Evolutionary conservation across 2,888 invertebrate species (phyloP), one percentile per base, ranked within the genome.

Genomic region (Drosophila cognata): DNA sequence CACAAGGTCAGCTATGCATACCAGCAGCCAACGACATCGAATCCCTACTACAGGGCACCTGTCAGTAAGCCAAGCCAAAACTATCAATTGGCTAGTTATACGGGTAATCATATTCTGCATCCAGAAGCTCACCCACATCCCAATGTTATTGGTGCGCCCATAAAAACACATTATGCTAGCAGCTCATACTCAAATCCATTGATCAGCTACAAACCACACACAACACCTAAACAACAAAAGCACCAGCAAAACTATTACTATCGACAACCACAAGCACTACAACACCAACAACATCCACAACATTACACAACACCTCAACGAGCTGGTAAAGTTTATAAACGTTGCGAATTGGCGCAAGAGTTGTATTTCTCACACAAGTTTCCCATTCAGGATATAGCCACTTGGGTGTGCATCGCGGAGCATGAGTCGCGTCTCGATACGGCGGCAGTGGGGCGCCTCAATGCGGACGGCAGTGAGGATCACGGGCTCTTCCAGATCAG

Each of bases 401-500:
- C 94, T 21, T 95, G 96, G 96, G 95, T 96, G 53, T 96, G 96
- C 93, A 95, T 96, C 84, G 96, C 96, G 18, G 94, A 94, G 85
- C 95, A 96, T 93, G 96, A 96, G 92, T 96, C 96, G 1, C 94
- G 94, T 25, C 95, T 94, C 91, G 95, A 96, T 88, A 96, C 96
- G 8, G 94, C 95, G 11, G 95, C 96, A 2, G 92, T 94, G 57
- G 95, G 95, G 18, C 88, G 92, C 1, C 74, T 90, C 10, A 92
- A 92, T 51, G 66, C 81, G 28, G 92, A 92, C 62, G 92, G 92
- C 41, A 95, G 95, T 82, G 94, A 94, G 4, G 96, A 96, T 92
- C 96, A 96, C 91, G 96, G 96, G 13, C 91, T 96, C 50, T 95
- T 96, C 89, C 96, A 96, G 93, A 96, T 96, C 81, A 96, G 96